A percentile compares a stretch with the other conserved stretches of the same genome.
Conservation (phyloP, 2,888 invertebrate species). For the Leptopilina drosophilae region DNA sequence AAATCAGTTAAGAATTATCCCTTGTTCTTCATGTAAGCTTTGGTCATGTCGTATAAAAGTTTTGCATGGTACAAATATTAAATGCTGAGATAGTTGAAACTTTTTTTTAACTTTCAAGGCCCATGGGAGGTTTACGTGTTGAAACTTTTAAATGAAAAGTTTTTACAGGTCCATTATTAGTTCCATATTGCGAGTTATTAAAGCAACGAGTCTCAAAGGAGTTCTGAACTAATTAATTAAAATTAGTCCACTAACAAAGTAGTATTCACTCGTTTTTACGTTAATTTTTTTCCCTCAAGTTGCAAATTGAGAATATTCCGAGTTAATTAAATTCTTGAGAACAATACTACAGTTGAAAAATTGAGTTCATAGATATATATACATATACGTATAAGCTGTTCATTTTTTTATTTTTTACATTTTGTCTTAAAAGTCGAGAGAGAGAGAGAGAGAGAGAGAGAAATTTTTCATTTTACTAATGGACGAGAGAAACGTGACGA, state of each 20-base stretch:
- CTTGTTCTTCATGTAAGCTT: constrained; percentile 5
- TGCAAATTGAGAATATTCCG: neutral
- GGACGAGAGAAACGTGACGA: constrained; percentile 12
- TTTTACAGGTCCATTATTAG: constrained; percentile 33
- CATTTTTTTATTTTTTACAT: neutral
- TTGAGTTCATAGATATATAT: neutral
- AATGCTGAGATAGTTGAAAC: constrained; percentile 20
- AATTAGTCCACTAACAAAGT: constrained; percentile 21
- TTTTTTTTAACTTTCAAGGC: constrained; percentile 4
- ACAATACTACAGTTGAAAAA: neutral
- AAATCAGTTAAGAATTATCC: constrained; percentile 3
- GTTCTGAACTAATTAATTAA: constrained; percentile 22
- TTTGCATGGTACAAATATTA: constrained; percentile 13
- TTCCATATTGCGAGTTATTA: constrained; percentile 28
- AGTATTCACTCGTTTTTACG: constrained; percentile 2
- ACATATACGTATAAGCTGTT: neutral
- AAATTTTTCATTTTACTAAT: constrained; percentile 26
- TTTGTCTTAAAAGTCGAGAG: neutral
- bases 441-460: neutral
- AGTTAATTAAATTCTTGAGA: constrained; percentile 7
- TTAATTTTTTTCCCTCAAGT: neutral
- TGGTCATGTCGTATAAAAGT: constrained; percentile 12
- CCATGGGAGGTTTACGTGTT: constrained; percentile 21
- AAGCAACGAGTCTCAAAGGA: constrained; percentile 26
- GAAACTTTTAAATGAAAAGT: constrained; percentile 30